Conservation (phyloP, 2,888 invertebrate species). For the Stenurella melanura region DNA sequence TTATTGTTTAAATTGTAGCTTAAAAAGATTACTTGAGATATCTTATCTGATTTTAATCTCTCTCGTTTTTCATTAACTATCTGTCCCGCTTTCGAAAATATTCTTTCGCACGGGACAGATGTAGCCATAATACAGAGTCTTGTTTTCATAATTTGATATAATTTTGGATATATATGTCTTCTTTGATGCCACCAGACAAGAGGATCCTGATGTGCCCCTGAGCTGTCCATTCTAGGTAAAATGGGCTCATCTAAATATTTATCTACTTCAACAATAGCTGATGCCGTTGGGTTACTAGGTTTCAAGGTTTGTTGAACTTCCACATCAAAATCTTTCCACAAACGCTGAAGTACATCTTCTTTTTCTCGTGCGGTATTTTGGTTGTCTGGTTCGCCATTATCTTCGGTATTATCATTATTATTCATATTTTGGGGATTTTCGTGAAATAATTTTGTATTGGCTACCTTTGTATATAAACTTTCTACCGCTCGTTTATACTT, state of each 20-base stretch:
- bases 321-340: conserved; percentile 49
- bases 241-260: conserved; percentile 48
- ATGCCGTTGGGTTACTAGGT: conserved; percentile 46
- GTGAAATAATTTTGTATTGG: conserved; percentile 31
- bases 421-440: not conserved
- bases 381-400: not conserved
- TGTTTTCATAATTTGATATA: too few relatives aligned
- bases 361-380: conserved; percentile 34
- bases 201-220: too few relatives aligned
- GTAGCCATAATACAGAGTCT: too few relatives aligned
- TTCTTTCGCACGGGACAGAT: too few relatives aligned
- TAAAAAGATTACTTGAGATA: too few relatives aligned
- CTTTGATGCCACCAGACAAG: too few relatives aligned
- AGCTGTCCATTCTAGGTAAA: too few relatives aligned
- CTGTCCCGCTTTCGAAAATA: too few relatives aligned
- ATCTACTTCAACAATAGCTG: conserved; percentile 51
- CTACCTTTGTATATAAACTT: conserved; percentile 42
- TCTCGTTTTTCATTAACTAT: too few relatives aligned
- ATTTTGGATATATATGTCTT: too few relatives aligned
- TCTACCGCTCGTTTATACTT: conserved; percentile 32
- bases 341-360: conserved; percentile 31
- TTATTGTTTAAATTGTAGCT: too few relatives aligned
- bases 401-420: conserved; percentile 23
- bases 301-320: conserved; percentile 41
- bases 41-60: too few relatives aligned